A percentile compares a stretch with the other conserved stretches of the same genome.
Evolutionary conservation across 2,888 invertebrate genomes (phyloP).

Genomic region (Sinhomidia bicolor): DNA sequence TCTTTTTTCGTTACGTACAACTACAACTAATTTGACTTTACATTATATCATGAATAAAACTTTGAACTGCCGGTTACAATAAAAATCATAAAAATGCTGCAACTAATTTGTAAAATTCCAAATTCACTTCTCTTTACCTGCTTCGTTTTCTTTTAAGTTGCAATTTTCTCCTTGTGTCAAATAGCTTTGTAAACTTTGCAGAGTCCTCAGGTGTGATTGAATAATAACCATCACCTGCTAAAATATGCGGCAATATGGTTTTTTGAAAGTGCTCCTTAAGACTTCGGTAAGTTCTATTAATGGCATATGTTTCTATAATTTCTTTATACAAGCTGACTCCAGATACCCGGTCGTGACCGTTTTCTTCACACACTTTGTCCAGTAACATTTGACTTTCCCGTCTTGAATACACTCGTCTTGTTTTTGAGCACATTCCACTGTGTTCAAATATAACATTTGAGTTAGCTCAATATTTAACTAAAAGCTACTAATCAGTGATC

Average conservation of each 20-base stretch:
- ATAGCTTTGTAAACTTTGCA: not conserved
- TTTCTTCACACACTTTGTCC: slow-evolving; percentile 32
- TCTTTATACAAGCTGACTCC: slow-evolving; percentile 21
- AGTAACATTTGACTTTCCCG: slow-evolving; percentile 30
- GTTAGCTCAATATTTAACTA: too few relatives aligned
- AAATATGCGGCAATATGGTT: slow-evolving; percentile 35
- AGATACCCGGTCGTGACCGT: not conserved
- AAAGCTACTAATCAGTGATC: too few relatives aligned
- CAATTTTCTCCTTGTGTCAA: slow-evolving; percentile 6
- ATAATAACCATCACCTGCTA: slow-evolving; percentile 41
- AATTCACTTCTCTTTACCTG: not conserved
- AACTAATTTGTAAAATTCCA: not conserved
- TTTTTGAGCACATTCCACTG: too few relatives aligned
- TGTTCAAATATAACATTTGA: too few relatives aligned
- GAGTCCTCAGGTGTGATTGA: not conserved
- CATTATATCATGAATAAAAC: too few relatives aligned
- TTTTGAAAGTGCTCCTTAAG: slow-evolving; percentile 50
- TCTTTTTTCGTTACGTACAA: too few relatives aligned
- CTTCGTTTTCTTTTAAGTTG: not conserved
- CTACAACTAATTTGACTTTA: too few relatives aligned
- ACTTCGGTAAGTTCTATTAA: not conserved
- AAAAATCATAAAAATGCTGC: too few relatives aligned
- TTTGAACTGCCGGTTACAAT: too few relatives aligned
- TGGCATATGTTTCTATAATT: not conserved
- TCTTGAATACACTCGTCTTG: slow-evolving; percentile 22